Evolutionary conservation across 2,888 invertebrate species (phyloP).

Genomic region (Callinectes sapidus): DNA sequence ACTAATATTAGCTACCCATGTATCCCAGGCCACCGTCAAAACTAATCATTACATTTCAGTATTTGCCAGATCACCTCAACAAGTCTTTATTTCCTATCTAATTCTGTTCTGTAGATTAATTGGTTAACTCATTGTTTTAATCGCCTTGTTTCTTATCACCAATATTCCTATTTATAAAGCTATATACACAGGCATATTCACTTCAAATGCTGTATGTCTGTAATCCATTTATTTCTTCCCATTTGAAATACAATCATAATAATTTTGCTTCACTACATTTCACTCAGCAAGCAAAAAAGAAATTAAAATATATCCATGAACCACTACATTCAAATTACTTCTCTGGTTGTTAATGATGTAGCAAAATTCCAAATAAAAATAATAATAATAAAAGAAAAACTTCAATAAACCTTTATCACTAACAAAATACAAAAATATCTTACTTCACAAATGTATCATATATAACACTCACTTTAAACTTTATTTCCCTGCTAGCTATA

Average conservation of each 20-base stretch:
- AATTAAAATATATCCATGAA: not conserved
- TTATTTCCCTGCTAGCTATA: not conserved
- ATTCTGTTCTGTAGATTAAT: too few relatives aligned
- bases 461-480: not conserved
- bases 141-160: too few relatives aligned
- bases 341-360: not conserved
- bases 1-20: too few relatives aligned
- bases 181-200: too few relatives aligned
- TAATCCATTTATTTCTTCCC: not conserved
- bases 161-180: too few relatives aligned
- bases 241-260: constrained; percentile 14
- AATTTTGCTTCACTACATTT: not conserved
- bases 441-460: not conserved
- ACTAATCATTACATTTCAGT: too few relatives aligned
- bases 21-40: too few relatives aligned
- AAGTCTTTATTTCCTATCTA: too few relatives aligned
- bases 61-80: too few relatives aligned
- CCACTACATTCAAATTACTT: not conserved
- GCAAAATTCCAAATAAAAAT: not conserved
- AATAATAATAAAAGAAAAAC: not conserved
- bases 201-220: not conserved
- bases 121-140: too few relatives aligned
- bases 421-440: not conserved
- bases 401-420: not conserved
- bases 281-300: not conserved